These are phyloP conservation scores for Ceraclea dissimilis DNA, from an alignment of 2,888 invertebrate genomes.

Conservation along the genomic window DNA sequence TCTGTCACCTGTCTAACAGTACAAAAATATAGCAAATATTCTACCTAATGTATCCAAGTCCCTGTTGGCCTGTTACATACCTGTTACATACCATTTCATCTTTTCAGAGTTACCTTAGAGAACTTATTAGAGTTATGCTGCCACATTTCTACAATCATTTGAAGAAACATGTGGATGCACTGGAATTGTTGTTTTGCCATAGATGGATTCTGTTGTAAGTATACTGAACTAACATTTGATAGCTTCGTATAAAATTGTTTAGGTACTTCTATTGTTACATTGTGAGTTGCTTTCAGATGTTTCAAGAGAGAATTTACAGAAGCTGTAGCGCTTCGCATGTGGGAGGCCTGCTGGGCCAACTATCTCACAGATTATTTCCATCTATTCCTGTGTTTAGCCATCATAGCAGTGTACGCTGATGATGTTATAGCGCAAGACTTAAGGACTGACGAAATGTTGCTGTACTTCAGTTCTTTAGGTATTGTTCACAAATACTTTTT, in stretches of 20 bases:
- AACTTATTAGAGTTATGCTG: slow-evolving; percentile 80
- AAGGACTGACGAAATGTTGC: slow-evolving; percentile 87
- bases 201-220: slow-evolving; percentile 87
- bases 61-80: no score
- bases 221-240: neutral
- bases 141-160: slow-evolving; percentile 87
- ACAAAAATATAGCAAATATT: no score
- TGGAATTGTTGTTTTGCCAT: slow-evolving; percentile 88
- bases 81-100: no score
- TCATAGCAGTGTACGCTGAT: slow-evolving; percentile 86
- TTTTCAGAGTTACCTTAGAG: slow-evolving; percentile 71
- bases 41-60: no score
- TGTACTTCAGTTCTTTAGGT: slow-evolving; percentile 89
- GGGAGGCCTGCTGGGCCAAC: slow-evolving; percentile 97
- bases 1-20: no score
- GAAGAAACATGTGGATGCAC: slow-evolving; percentile 74
- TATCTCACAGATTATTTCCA: slow-evolving; percentile 95
- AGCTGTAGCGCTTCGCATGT: slow-evolving; percentile 81
- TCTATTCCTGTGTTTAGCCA: slow-evolving; percentile 86
- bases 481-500: slow-evolving; percentile 8
- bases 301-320: slow-evolving; percentile 90
- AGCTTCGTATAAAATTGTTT: neutral
- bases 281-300: slow-evolving; percentile 48
- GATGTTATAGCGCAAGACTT: slow-evolving; percentile 89
- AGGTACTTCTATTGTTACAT: no score